Conservation (phyloP, 2,888 invertebrate species). For the Himalopsyche japonica region DNA sequence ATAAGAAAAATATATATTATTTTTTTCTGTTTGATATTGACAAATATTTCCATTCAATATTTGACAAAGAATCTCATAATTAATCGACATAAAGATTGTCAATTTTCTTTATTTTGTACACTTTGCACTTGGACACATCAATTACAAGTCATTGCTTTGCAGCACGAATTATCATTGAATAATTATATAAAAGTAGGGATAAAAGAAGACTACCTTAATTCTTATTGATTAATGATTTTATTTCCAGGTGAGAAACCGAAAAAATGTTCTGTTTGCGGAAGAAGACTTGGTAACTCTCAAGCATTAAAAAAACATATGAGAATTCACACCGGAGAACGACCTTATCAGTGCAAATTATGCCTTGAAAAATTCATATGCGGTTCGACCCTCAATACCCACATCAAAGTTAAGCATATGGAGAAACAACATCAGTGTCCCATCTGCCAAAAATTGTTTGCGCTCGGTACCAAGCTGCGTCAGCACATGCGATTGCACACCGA, state of each 20-base stretch:
- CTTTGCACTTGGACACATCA: too few species aligned
- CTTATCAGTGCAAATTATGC: constrained; percentile 35
- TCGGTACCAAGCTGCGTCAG: constrained; percentile 31
- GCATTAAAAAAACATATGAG: constrained; percentile 39
- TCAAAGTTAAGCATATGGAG: constrained; percentile 37
- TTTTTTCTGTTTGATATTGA: too few species aligned
- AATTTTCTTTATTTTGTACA: too few species aligned
- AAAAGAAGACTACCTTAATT: not conserved
- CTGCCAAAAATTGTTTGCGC: constrained; percentile 36
- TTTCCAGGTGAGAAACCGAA: constrained; percentile 37
- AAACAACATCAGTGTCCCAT: constrained; percentile 32
- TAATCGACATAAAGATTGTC: too few species aligned
- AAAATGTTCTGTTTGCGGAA: constrained; percentile 34
- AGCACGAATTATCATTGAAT: too few species aligned
- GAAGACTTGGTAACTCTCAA: constrained; percentile 31
- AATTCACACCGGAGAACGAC: constrained; percentile 39
- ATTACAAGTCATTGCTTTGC: too few species aligned
- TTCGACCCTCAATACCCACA: constrained; percentile 34
- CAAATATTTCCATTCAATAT: too few species aligned
- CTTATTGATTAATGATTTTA: not conserved
- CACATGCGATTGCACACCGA: constrained; percentile 33
- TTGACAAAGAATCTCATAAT: too few species aligned
- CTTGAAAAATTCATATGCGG: constrained; percentile 35
- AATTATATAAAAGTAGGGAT: too few species aligned
- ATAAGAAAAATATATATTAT: too few species aligned